Base-by-base conservation (phyloP, 2,113 vertebrate genomes). In the Ceyx melanurus region DNA sequence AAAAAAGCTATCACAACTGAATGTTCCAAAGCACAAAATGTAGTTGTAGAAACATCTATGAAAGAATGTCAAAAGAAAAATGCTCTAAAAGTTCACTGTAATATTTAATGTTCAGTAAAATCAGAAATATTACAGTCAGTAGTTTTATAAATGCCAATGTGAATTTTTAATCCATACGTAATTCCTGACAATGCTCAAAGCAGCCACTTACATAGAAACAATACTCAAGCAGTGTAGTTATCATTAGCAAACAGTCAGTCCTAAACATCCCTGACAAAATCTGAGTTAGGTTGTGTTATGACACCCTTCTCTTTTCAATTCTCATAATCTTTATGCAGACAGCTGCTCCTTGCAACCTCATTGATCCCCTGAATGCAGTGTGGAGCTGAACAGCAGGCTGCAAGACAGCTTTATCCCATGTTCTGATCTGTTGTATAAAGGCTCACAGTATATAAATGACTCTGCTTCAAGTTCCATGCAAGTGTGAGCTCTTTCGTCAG, bases 321-420 rank as follows among this genome's bases (percentile, higher is more conserved):
- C 62, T 65, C 92, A 78, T 88, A 45, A 62, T 76, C 81, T 81
- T 86, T 90, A 91, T 81, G 92, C 57, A 91, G 89, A 82, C 58
- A 93, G 88, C 83, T 6, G 4, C 50, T 91, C 45, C 65, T 82
- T 91, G 65, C 35, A 94, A 85, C 66, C 61, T 95, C 86, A 97
- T 94, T 95, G 94, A 96, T 61, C 67, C 50, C 45, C 80, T 72
- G 45, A 31, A 92, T 23, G 74, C 8, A 83, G 29, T 0, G 50
- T 81, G 61, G 62, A 82, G 56, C 40, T 72, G 73, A 70, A 86
- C 40, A 79, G 73, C 86, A 83, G 46, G 76, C 50, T 86, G 33
- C 29, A 53, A 71, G 78, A 77, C 76, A 92, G 54, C 76, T 92
- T 89, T 73, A 88, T 67, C 89, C 58, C 25, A 10, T 28, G 22